Base-by-base conservation (phyloP, 2,113 vertebrate species). In the Solea solea region DNA sequence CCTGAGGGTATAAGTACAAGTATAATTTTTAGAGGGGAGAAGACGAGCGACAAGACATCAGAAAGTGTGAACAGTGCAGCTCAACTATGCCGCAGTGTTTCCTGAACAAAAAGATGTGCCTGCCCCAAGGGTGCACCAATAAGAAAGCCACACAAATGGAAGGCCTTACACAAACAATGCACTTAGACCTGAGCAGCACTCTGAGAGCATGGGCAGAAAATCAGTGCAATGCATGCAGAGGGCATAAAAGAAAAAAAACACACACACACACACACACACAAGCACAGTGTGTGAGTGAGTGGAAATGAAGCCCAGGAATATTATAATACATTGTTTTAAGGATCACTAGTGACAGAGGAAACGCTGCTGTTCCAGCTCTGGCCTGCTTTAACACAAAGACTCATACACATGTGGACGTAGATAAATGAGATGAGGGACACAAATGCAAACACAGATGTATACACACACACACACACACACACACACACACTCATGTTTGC, bases 301-400 rank as follows among this genome's bases (percentile, higher is more conserved):
- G 72, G 67, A 82, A 57, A 62, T 72, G 76, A 72, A 66, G 67
- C 57, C 41, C 12, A 0, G 64, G 76, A 75, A 74, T 79, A 78
- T 79, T 53, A 27, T 80, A 82, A 89, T 28, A 25, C 76, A 83
- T 81, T 67, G 81, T 84, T 83, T 86, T n/a, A 57, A 14, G 66
- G 60, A 88, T 85, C 66, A 58, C 8, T 68, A 73, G 84, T 84
- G 86, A 88, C 88, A 85, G 52, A 54, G 65, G 53, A 69, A 87
- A 64, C 39, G n/a, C 69, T 42, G 51, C 69, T 21, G 67, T 62
- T 81, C 58, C 60, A 64, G 56, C 69, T 78, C 5, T 48, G 60
- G 53, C 52, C 69, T 50, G 60, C 53, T 53, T 10, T 27, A 16
- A 45, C 50, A 42, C 57, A 69, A 39, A 81, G 49, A 58, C 69